phyloP scores from a whole-genome alignment of 2,888 invertebrate species.

The Cylindroiulus punctatus region DNA sequence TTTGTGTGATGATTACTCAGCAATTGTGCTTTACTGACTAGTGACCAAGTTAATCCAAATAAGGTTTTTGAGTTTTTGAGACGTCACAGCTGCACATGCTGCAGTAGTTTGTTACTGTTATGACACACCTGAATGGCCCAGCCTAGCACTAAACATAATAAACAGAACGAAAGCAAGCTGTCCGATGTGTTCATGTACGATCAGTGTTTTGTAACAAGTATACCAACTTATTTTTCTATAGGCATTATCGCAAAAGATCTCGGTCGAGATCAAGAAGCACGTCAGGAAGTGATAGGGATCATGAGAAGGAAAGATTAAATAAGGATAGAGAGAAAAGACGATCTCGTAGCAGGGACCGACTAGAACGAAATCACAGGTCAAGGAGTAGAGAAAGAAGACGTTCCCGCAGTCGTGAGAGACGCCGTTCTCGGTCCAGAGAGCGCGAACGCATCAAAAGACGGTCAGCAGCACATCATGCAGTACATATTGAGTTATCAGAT shows the following conservation, averaged over 20 bases:
- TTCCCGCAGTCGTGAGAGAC: slow-evolving; percentile 40
- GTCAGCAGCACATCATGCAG: neutral
- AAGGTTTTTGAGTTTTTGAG: too few relatives aligned
- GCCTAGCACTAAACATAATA: too few relatives aligned
- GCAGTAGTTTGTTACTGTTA: too few relatives aligned
- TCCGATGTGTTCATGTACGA: too few relatives aligned
- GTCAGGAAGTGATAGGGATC: slow-evolving; percentile 60
- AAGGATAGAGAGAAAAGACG: slow-evolving; percentile 55
- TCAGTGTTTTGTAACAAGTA: too few relatives aligned
- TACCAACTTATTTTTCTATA: neutral
- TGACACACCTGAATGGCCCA: too few relatives aligned
- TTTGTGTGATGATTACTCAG: neutral
- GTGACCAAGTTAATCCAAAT: too few relatives aligned
- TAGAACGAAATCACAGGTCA: slow-evolving; percentile 60
- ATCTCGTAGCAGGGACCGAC: slow-evolving; percentile 59
- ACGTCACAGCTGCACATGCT: too few relatives aligned
- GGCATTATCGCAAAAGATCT: slow-evolving; percentile 56
- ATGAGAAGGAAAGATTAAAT: slow-evolving; percentile 48
- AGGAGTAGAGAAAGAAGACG: slow-evolving; percentile 58
- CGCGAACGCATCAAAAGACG: slow-evolving; percentile 44
- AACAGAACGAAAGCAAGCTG: too few relatives aligned
- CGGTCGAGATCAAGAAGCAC: slow-evolving; percentile 61
- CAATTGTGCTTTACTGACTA: neutral
- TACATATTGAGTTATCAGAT: neutral
- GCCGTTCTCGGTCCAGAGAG: slow-evolving; percentile 57